Conservation (phyloP, 2,888 invertebrate species). For the Drosophila borealis region DNA sequence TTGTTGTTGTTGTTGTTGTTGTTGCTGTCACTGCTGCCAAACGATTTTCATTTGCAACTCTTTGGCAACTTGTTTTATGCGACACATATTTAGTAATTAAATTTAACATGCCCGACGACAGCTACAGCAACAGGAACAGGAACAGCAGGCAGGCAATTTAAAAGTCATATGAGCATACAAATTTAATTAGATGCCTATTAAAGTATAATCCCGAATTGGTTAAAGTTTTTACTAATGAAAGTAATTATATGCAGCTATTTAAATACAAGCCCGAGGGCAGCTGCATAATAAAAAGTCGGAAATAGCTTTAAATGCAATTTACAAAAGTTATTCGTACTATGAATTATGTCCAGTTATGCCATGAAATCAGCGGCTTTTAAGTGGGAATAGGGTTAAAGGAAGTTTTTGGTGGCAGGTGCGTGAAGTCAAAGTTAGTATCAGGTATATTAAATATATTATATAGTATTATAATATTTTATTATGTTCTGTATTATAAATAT, state of each 20-base stretch:
- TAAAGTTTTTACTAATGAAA: slow-evolving; percentile 9
- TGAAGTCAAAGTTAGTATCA: too few relatives aligned
- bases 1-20: slow-evolving; percentile 35
- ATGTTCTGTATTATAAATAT: too few relatives aligned
- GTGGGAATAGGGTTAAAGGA: too few relatives aligned
- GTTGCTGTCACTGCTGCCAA: slow-evolving; percentile 23
- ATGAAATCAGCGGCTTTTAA: too few relatives aligned
- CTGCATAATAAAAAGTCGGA: too few relatives aligned
- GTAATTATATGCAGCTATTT: slow-evolving; percentile 7
- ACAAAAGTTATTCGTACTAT: not conserved
- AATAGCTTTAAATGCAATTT: not conserved
- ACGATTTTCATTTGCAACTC: slow-evolving; percentile 64
- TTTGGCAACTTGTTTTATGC: slow-evolving; percentile 60
- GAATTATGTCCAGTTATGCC: too few relatives aligned
- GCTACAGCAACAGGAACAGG: slow-evolving; percentile 15
- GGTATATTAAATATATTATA: too few relatives aligned
- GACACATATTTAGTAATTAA: slow-evolving; percentile 66
- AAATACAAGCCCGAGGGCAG: too few relatives aligned
- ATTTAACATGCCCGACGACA: slow-evolving; percentile 54
- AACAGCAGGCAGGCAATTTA: slow-evolving; percentile 25
- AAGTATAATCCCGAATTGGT: slow-evolving; percentile 17
- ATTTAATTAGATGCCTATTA: slow-evolving; percentile 48
- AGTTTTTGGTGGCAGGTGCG: too few relatives aligned
- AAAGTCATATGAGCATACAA: slow-evolving; percentile 41
- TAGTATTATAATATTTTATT: too few relatives aligned